A percentile compares a stretch with the other conserved stretches of the same genome.
These are phyloP conservation scores for Choreutis nemorana DNA, from an alignment of 2,888 invertebrate genomes.

Conservation along the genomic window DNA sequence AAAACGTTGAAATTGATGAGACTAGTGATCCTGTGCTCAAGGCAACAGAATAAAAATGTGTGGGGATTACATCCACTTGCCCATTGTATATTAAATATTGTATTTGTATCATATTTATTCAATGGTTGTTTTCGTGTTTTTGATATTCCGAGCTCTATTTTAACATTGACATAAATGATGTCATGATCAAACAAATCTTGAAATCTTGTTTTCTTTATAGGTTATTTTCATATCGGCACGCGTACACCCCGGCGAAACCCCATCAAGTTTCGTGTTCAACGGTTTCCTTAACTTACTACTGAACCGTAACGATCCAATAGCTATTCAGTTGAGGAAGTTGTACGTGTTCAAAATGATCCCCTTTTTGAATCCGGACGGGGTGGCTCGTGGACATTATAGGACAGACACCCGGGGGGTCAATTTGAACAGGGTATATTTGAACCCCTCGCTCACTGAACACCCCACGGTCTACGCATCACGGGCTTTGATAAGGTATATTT, in stretches of 20 bases:
- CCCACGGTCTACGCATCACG: constrained; percentile 89
- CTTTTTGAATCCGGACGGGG: constrained; percentile 92
- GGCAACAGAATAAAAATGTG: too few species aligned
- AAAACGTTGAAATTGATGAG: too few species aligned
- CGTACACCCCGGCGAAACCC: constrained; percentile 93
- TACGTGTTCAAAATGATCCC: constrained; percentile 92
- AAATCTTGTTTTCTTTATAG: too few species aligned
- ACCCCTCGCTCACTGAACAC: constrained; percentile 76
- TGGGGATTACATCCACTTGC: too few species aligned
- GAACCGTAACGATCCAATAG: constrained; percentile 77
- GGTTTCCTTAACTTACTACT: constrained; percentile 85
- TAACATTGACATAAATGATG: too few species aligned
- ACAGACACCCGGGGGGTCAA: constrained; percentile 90
- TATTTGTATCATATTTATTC: too few species aligned
- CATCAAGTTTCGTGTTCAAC: constrained; percentile 89
- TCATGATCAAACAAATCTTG: too few species aligned
- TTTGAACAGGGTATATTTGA: constrained; percentile 85
- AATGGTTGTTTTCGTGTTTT: too few species aligned
- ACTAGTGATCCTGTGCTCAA: too few species aligned
- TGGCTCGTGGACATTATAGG: constrained; percentile 83
- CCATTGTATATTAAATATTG: too few species aligned
- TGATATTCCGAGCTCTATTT: too few species aligned
- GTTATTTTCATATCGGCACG: constrained; percentile 87
- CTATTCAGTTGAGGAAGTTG: constrained; percentile 72
- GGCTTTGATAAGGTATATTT: constrained; percentile 70